Evolutionary conservation across 2,797 vertebrate genomes (phyloP).

Genomic region (Rhinella marina): DNA sequence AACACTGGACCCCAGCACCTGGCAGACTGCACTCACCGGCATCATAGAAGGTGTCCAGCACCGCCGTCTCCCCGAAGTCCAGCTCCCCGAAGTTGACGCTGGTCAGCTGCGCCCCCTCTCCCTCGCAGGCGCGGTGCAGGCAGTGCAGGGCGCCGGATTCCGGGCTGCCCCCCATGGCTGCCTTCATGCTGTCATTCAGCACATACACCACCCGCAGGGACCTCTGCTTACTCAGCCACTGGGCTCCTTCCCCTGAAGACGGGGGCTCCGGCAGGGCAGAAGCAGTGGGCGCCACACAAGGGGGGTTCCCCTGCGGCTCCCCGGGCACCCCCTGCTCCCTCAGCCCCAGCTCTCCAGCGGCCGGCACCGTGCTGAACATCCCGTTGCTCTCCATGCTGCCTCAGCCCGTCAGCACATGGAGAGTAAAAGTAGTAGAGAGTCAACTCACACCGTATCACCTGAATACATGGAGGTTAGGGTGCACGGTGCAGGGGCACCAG

Average conservation of each 20-base stretch:
- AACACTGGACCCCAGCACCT: no score
- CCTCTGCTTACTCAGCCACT: constrained; percentile 73
- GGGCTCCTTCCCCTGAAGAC: constrained; percentile 62
- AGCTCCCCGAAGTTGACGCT: constrained; percentile 85
- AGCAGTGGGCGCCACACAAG: not conserved
- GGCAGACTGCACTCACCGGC: constrained; percentile 79
- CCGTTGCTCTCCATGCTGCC: constrained; percentile 42
- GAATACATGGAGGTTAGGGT: not conserved
- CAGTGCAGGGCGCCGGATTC: constrained; percentile 87
- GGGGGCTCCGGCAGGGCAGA: constrained; percentile 41
- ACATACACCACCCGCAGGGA: constrained; percentile 85
- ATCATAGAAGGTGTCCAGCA: constrained; percentile 91
- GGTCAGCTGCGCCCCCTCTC: constrained; percentile 84
- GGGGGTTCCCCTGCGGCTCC: not conserved
- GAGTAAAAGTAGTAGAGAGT: not conserved
- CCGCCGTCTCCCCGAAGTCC: constrained; percentile 88
- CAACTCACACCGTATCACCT: not conserved
- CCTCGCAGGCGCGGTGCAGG: constrained; percentile 86
- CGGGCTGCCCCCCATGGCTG: constrained; percentile 81
- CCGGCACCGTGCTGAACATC: not conserved
- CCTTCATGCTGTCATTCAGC: constrained; percentile 81
- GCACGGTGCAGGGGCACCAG: not conserved
- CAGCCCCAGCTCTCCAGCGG: not conserved
- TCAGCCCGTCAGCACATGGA: constrained; percentile 18
- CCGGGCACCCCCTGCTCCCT: not conserved